Base-by-base conservation (phyloP, 2,888 invertebrate species). In the Boloria euphrosyne region DNA sequence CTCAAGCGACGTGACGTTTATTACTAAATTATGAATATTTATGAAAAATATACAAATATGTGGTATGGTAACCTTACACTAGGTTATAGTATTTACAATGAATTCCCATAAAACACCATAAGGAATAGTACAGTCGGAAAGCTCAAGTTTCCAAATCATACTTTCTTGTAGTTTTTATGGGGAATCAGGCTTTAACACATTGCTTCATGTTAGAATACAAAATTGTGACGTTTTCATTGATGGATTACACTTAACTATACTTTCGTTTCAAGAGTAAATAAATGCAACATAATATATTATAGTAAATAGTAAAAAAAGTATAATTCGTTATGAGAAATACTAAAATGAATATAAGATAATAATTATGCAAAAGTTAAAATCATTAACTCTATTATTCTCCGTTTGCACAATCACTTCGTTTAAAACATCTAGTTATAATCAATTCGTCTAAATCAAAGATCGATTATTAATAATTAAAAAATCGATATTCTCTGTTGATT, bases 41-140 rank as follows among this genome's bases (percentile, higher is more conserved):
- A 86, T 88, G 87, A 86, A 88, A 85, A 90, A 89, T 90, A 87
- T 90, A 90, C 90, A 90, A 87, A 86, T 82, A 75, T 79, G 84
- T 76, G 73, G 50, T 83, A 83, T 78, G 80, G 79, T 85, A 83
- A 85, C 79, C 84, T 85, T 86, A 86, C 61, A 74, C 76, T 84
- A 83, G 71, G 74, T 74, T 67, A 66, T 77, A 77, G 73, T 89
- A 90, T 90, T 82, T 90, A 89, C 89, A 89, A 75, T 77, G 74
- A 62, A 67, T 69, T 60, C 43, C 52, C 58, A 57, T 57, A 38
- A 44, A 59, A 58, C 70, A 73, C 71, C 70, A 66, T 68, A 54
- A 46, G 17, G 68, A 60, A 70, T 73, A 77, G 73, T 75, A 65
- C 55, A 72, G 71, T 66, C 61, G 73, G 75, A 76, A 80, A 76